These are phyloP conservation scores for Machimus rusticus DNA, from an alignment of 2,888 invertebrate species.

Conservation along the genomic window DNA sequence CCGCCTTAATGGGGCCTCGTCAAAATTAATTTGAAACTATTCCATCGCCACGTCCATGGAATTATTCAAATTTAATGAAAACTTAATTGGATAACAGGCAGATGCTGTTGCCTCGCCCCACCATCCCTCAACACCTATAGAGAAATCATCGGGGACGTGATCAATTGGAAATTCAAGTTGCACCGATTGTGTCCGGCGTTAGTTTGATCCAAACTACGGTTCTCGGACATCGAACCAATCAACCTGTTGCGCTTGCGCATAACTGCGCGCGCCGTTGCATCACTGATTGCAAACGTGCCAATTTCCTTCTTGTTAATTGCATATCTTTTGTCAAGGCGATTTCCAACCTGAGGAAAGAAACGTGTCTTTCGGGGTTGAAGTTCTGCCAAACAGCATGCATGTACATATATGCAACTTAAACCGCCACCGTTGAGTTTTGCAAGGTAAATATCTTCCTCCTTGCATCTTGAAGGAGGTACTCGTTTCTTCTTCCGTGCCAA, in stretches of 20 bases:
- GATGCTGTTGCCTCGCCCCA: neutral
- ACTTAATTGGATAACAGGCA: neutral
- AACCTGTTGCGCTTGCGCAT: neutral
- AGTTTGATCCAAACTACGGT: neutral
- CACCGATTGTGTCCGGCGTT: neutral
- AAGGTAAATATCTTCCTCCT: neutral
- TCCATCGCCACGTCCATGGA: neutral
- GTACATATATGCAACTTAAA: neutral
- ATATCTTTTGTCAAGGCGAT: conserved; percentile 3
- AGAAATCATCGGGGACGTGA: neutral
- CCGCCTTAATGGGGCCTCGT: neutral
- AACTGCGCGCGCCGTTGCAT: neutral
- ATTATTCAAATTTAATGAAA: neutral
- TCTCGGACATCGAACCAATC: neutral
- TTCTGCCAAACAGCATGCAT: neutral
- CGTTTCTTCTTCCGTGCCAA: neutral
- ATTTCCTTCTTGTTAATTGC: neutral
- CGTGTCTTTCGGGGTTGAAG: neutral
- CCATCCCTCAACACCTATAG: neutral
- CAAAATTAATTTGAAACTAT: neutral
- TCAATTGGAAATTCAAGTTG: neutral
- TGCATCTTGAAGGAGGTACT: neutral
- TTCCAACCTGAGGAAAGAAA: neutral
- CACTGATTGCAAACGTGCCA: neutral
- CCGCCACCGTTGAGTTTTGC: neutral